Evolutionary conservation across 2,797 vertebrate genomes (phyloP), one percentile per base, ranked within the genome.

Genomic region (Poecile montanus): DNA sequence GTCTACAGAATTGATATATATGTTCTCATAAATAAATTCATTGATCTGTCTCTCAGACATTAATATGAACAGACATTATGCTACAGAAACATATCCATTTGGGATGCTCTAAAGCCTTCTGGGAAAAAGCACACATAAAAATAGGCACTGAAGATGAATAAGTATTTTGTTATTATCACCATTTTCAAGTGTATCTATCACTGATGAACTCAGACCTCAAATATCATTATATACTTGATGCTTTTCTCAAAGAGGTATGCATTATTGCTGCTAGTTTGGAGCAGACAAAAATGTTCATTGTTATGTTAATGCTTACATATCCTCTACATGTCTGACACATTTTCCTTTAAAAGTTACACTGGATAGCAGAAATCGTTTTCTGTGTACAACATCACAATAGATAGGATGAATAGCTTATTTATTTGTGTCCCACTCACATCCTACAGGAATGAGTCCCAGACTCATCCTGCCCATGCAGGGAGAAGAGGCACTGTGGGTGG

Each of bases 11-110:
- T 2, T 56, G 53, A 68, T 51, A 74, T 9, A 22, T 77, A 50
- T 32, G 19, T 88, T 90, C 72, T 85, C 61, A 80, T 57, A 58
- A 91, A 94, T 88, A 65, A 76, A 79, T 90, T 58, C 13, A 85
- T 72, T 91, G 81, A 63, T 93, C 63, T 38, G n/a, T 62, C 22
- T 76, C 81, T 67, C 76, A 73, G 93, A 63, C 15, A n/a, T 67
- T 87, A 89, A 78, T 17, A 79, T 44, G 61, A 94, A 86, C 1
- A 11, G 53, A 42, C 32, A 85, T 65, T 58, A 56, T 42, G 19
- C 27, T 75, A 87, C 34, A 84, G 82, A 85, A 93, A 85, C 15
- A 26, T 27, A 42, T 26, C 74, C 40, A 62, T 45, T 53, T 56
- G 42, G 57, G 45, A 66, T 73, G 30, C 34, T 50, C 58, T 42